phyloP scores from a whole-genome alignment of 2,113 vertebrate genomes.

The Azemiops feae region DNA sequence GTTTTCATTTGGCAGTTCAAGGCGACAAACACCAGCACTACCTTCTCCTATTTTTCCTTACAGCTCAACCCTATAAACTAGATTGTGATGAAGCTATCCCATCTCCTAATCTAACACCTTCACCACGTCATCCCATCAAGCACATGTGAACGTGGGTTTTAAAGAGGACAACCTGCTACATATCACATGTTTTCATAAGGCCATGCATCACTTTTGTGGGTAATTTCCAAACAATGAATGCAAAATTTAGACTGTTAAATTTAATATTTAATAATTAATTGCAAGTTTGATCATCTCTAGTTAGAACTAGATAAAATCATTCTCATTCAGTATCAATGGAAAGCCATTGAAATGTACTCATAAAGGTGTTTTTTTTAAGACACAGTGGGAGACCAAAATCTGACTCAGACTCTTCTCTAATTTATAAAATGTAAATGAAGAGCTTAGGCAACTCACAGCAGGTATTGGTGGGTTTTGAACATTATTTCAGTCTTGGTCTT shows the following conservation, averaged over 20 bases:
- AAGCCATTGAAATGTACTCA: neutral
- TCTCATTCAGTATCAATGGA: neutral
- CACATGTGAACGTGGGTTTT: neutral
- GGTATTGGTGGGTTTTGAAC: neutral
- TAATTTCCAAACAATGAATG: neutral
- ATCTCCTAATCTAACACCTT: neutral
- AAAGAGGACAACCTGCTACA: neutral
- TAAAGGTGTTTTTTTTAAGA: neutral
- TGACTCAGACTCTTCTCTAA: neutral
- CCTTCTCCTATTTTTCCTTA: neutral
- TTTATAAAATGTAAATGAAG: constrained; percentile 6
- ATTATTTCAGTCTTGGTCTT: neutral
- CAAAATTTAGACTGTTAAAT: neutral
- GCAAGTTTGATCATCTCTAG: neutral
- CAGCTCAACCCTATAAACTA: neutral
- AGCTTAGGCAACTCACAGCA: constrained; percentile 2
- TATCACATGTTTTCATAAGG: neutral
- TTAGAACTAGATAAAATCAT: neutral
- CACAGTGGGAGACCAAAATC: neutral
- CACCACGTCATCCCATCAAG: neutral
- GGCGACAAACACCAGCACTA: neutral
- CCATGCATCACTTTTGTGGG: neutral
- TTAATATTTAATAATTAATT: neutral
- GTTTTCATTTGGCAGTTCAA: neutral
- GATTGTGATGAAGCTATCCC: neutral